These are phyloP conservation scores for Panagrolaimus sp. DNA, from an alignment of 1,140 invertebrate genomes.

Conservation along the genomic window DNA sequence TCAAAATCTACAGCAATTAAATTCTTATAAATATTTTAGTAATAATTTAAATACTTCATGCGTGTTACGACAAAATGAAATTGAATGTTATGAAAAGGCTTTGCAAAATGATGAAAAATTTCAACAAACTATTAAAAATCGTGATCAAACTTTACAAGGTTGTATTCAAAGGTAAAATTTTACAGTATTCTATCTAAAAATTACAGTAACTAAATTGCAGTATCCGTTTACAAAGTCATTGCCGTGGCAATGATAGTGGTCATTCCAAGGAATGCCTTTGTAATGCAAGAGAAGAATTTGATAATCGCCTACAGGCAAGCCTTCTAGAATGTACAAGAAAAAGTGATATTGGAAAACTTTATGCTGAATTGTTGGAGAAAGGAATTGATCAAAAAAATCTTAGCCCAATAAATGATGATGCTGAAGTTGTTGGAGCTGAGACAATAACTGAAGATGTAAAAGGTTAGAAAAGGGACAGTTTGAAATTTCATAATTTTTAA, in stretches of 20 bases:
- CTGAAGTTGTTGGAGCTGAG: slow-evolving; percentile 16
- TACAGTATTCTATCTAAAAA: background rate
- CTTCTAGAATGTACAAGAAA: slow-evolving; percentile 19
- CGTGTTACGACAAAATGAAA: slow-evolving; percentile 27
- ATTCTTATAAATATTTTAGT: slow-evolving; percentile 27
- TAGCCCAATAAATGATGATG: slow-evolving; percentile 27
- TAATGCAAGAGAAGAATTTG: slow-evolving; percentile 44
- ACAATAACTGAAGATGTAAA: no score
- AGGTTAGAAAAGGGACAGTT: no score
- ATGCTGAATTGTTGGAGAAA: background rate
- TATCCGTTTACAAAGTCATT: slow-evolving; percentile 38
- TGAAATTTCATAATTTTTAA: no score
- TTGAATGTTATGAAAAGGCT: slow-evolving; percentile 33
- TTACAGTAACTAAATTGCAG: slow-evolving; percentile 8
- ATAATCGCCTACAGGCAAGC: slow-evolving; percentile 34
- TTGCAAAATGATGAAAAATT: slow-evolving; percentile 44
- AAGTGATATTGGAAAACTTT: background rate
- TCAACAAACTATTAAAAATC: slow-evolving; percentile 33
- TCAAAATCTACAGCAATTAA: background rate
- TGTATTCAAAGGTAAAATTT: slow-evolving; percentile 36
- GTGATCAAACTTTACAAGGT: slow-evolving; percentile 31
- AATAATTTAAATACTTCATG: slow-evolving; percentile 44
- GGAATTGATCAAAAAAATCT: background rate
- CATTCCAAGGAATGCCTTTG: slow-evolving; percentile 40
- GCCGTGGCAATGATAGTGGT: slow-evolving; percentile 23